phyloP scores from a whole-genome alignment of 2,797 vertebrate species.

The Crax fasciolata region DNA sequence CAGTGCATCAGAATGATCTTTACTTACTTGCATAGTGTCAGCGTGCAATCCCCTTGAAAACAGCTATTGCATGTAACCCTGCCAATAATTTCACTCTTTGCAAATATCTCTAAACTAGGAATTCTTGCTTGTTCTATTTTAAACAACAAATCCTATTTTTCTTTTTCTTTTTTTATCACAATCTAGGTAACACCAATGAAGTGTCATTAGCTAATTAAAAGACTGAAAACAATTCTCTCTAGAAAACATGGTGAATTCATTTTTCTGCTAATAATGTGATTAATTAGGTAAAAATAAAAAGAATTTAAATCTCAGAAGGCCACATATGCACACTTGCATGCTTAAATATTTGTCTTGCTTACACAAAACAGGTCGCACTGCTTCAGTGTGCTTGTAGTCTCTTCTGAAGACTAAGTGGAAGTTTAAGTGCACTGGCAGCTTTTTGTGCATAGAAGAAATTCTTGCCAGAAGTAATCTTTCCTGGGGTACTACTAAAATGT shows the following conservation, averaged over 20 bases:
- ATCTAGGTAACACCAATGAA: neutral
- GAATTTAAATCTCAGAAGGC: neutral
- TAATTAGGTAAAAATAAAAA: neutral
- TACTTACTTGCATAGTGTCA: neutral
- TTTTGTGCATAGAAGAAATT: neutral
- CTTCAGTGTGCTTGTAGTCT: neutral
- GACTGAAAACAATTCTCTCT: neutral
- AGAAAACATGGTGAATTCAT: neutral
- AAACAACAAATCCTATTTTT: neutral
- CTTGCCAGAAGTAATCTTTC: neutral
- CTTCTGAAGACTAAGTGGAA: neutral
- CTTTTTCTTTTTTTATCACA: neutral
- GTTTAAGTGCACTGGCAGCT: neutral
- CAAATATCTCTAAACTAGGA: neutral
- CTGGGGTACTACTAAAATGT: neutral
- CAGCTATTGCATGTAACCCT: neutral
- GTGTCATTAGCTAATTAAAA: neutral
- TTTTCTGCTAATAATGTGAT: neutral
- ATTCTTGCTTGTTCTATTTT: neutral
- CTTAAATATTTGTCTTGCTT: neutral
- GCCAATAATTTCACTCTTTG: neutral
- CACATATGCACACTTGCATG: accelerated
- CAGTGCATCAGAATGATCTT: neutral
- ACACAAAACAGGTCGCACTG: neutral
- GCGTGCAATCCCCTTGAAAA: neutral